Percentiles rank a stretch among this genome's conserved stretches.
Conservation (phyloP, 1,140 invertebrate species). For the Drosophila sp. region DNA sequence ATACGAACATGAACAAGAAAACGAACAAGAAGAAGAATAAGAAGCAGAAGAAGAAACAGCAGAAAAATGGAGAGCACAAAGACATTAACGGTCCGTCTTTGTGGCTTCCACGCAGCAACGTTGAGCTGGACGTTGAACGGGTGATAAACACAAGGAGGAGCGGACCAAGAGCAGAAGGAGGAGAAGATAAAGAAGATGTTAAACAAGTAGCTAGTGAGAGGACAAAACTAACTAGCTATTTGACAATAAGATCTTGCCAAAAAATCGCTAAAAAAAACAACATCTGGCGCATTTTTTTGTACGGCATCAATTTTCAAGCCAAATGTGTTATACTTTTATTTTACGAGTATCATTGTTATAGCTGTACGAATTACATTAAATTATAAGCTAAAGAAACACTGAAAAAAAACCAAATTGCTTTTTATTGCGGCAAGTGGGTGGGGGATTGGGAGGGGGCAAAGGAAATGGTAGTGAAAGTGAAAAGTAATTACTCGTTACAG, state of each 20-base stretch:
- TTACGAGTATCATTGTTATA: constrained; percentile 69
- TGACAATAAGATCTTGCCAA: constrained; percentile 66
- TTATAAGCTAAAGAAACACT: constrained; percentile 82
- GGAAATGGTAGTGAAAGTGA: constrained; percentile 66
- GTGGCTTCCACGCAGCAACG: constrained; percentile 65
- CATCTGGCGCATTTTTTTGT: constrained; percentile 57
- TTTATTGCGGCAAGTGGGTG: not conserved
- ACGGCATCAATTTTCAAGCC: constrained; percentile 70
- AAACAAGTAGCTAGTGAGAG: constrained; percentile 61
- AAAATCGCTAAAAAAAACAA: constrained; percentile 16
- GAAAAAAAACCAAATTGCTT: constrained; percentile 46
- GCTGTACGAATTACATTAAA: constrained; percentile 69
- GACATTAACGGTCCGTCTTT: constrained; percentile 58
- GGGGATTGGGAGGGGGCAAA: not conserved
- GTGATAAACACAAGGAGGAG: constrained; percentile 61
- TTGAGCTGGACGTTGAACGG: constrained; percentile 82
- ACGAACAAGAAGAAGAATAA: constrained; percentile 9
- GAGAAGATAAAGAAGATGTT: constrained; percentile 40
- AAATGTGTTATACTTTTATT: constrained; percentile 81
- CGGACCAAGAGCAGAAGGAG: constrained; percentile 50
- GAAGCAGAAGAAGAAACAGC: constrained; percentile 9
- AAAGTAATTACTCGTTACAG: constrained; percentile 37
- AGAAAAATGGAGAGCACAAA: constrained; percentile 41
- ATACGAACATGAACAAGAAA: constrained; percentile 45
- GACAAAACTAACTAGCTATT: constrained; percentile 77